These are phyloP conservation scores for Halocynthia roretzi DNA, from an alignment of 23 tunicate species.

Conservation along the genomic window DNA sequence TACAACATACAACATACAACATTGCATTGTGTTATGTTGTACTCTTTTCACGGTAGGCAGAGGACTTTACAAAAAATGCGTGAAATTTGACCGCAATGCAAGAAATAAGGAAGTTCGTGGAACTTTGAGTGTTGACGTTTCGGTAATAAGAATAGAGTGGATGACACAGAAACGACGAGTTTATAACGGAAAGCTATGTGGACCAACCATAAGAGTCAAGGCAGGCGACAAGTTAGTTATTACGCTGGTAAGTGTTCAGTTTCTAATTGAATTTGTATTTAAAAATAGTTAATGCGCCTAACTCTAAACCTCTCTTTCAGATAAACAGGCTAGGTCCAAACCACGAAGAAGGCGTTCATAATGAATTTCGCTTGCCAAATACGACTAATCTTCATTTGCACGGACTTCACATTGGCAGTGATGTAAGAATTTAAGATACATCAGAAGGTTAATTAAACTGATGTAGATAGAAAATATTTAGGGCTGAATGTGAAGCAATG, in stretches of 20 bases:
- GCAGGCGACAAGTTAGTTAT: neutral
- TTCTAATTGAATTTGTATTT: too few relatives aligned
- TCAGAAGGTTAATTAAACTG: too few relatives aligned
- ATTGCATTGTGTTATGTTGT: too few relatives aligned
- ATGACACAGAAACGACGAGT: conserved; percentile 10
- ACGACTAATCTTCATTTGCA: conserved; percentile 5
- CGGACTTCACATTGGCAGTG: neutral
- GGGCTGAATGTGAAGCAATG: too few relatives aligned
- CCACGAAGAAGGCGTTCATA: neutral
- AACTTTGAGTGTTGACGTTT: conserved; percentile 2
- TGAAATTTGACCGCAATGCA: too few relatives aligned
- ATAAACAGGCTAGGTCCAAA: neutral
- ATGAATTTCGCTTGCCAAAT: neutral
- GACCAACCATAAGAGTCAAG: conserved; percentile 11
- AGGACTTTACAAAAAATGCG: too few relatives aligned
- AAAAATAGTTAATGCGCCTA: too few relatives aligned
- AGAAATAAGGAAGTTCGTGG: too few relatives aligned
- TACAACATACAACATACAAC: too few relatives aligned
- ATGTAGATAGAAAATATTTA: too few relatives aligned
- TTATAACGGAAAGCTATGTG: conserved; percentile 4
- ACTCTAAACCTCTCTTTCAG: neutral
- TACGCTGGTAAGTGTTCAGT: neutral
- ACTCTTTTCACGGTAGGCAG: too few relatives aligned
- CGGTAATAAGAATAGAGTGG: conserved; percentile 5
- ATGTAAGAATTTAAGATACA: neutral